These are phyloP conservation scores for Cliona cf. orientalis DNA, from an alignment of 37 sponge, comb jelly and placozoan genomes.

Conservation along the genomic window DNA sequence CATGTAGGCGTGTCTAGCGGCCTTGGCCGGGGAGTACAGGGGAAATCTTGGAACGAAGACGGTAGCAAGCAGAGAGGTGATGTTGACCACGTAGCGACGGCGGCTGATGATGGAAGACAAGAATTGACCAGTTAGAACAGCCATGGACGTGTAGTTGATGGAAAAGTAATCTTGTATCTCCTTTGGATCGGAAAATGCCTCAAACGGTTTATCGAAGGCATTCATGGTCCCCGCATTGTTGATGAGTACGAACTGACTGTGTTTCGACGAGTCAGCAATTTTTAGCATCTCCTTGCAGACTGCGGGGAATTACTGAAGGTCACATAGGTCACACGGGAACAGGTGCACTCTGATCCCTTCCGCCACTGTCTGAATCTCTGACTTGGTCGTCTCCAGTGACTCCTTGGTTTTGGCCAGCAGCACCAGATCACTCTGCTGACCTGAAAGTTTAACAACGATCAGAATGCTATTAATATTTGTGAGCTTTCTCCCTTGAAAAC, in stretches of 20 bases:
- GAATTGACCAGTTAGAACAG: slow-evolving; percentile 67
- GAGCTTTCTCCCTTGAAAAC: no score
- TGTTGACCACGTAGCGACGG: slow-evolving; percentile 63
- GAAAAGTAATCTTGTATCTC: slow-evolving; percentile 57
- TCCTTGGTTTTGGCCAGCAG: slow-evolving; percentile 44
- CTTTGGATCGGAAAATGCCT: slow-evolving; percentile 21
- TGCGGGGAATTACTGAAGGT: slow-evolving; percentile 36
- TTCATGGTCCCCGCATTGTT: slow-evolving; percentile 79
- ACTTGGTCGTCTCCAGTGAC: slow-evolving; percentile 59
- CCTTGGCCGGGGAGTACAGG: slow-evolving; percentile 74
- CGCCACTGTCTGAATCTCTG: slow-evolving; percentile 10
- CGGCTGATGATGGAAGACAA: slow-evolving; percentile 60
- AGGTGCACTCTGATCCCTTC: slow-evolving; percentile 43
- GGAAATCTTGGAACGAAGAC: slow-evolving; percentile 29
- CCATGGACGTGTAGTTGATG: slow-evolving; percentile 76
- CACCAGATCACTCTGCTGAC: slow-evolving; percentile 43
- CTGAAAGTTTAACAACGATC: no score
- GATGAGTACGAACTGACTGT: slow-evolving; percentile 52
- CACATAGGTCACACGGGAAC: slow-evolving; percentile 43
- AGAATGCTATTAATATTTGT: no score
- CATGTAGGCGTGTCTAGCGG: slow-evolving; percentile 71
- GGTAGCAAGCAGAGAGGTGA: slow-evolving; percentile 49
- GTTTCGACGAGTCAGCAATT: slow-evolving; percentile 1
- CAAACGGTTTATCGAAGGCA: slow-evolving; percentile 37
- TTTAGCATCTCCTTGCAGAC: neutral